These are phyloP conservation scores for Polypedilum pembai DNA, from an alignment of 1,140 invertebrate species.

Conservation along the genomic window DNA sequence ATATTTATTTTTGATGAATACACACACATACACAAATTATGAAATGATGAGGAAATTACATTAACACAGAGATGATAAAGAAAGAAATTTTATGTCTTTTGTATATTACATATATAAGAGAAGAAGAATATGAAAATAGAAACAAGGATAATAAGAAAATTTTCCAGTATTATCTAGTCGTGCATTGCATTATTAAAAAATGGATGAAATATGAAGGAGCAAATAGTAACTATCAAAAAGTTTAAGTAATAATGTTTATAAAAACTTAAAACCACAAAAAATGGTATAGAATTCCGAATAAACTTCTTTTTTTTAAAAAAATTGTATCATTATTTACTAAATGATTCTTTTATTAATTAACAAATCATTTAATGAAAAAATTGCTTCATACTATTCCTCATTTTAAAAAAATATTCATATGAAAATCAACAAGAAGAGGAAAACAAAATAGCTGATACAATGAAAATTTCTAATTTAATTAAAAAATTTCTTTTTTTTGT, in stretches of 20 bases:
- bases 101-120: background rate
- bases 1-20: too few relatives aligned
- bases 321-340: background rate
- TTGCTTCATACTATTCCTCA: slow-evolving; percentile 5
- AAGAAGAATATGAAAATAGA: background rate
- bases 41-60: background rate
- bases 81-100: background rate
- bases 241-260: background rate
- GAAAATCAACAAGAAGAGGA: background rate
- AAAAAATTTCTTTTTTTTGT: slow-evolving; percentile 24
- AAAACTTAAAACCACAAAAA: slow-evolving; percentile 10
- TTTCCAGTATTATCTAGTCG: slow-evolving; percentile 28
- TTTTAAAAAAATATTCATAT: background rate
- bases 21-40: too few relatives aligned
- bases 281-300: slow-evolving; percentile 10
- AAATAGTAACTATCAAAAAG: background rate
- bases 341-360: background rate
- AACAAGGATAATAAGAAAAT: slow-evolving; percentile 22
- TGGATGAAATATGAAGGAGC: background rate
- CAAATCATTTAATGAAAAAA: background rate
- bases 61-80: background rate
- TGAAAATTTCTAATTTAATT: slow-evolving; percentile 8
- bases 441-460: slow-evolving; percentile 18
- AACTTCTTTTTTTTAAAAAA: background rate
- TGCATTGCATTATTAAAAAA: slow-evolving; percentile 25